phyloP scores from a whole-genome alignment of 2,113 vertebrate genomes.

The Eira barbara region DNA sequence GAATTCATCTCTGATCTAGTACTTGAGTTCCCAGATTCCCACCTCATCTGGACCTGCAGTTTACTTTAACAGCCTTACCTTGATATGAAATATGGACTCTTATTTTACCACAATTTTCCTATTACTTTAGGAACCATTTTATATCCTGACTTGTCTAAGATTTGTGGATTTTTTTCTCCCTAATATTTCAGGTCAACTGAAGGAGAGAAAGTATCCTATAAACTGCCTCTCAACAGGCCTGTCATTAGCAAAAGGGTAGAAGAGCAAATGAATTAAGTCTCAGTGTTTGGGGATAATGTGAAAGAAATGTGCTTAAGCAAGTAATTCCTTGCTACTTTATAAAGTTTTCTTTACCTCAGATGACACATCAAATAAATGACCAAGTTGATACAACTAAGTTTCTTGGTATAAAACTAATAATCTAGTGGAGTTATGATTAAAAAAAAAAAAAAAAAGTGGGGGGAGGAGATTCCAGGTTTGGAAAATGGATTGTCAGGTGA shows the following conservation, averaged over 20 bases:
- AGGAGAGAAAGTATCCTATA: not conserved
- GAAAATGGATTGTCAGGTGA: not conserved
- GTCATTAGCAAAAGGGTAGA: not conserved
- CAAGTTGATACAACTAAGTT: not conserved
- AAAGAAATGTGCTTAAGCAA: not conserved
- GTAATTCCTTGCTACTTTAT: not conserved
- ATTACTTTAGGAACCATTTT: not conserved
- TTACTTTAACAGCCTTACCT: not conserved
- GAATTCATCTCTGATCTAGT: not conserved
- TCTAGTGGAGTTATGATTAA: not conserved
- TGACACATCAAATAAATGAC: not conserved
- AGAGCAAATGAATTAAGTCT: not conserved
- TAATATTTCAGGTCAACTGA: not conserved
- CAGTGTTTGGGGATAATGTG: not conserved
- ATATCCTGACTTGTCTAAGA: not conserved
- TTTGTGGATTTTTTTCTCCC: not conserved
- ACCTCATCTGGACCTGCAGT: not conserved
- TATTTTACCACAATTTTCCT: not conserved
- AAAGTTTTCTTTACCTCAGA: not conserved
- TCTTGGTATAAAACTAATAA: not conserved
- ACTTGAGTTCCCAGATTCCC: not conserved
- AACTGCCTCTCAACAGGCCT: not conserved
- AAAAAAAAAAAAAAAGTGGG: not conserved
- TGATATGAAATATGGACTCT: not conserved
- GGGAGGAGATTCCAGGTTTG: not conserved